Evolutionary conservation across 2,113 vertebrate species (phyloP).

Genomic region (Tichodroma muraria): DNA sequence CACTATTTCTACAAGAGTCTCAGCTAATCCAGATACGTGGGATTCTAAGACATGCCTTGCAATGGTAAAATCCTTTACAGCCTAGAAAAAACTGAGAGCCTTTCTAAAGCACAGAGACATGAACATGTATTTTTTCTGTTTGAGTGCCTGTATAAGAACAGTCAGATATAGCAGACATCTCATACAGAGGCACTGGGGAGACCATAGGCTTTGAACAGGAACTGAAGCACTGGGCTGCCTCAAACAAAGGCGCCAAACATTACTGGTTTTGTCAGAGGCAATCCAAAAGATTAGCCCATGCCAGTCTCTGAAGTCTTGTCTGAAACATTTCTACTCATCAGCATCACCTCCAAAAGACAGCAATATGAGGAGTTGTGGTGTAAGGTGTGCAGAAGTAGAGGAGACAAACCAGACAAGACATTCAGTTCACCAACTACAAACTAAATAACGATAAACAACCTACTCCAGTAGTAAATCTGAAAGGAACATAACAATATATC

Average conservation of each 20-base stretch:
- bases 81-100: neutral
- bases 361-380: neutral
- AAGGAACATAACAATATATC: neutral
- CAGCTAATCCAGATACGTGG: neutral
- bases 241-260: neutral
- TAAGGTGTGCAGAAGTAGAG: neutral
- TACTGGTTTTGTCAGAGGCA: neutral
- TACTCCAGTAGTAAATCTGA: neutral
- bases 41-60: neutral
- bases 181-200: neutral
- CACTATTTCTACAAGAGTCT: neutral
- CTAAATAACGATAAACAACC: neutral
- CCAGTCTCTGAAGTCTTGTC: neutral
- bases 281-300: neutral
- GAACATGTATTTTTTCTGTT: rapidly evolving
- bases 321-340: neutral
- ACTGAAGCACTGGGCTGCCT: neutral
- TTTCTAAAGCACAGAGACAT: neutral
- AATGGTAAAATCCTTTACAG: neutral
- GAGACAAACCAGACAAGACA: neutral
- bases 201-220: neutral
- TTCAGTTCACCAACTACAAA: neutral
- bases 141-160: neutral
- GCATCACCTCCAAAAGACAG: neutral
- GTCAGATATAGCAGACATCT: neutral